Evolutionary conservation across 2,888 invertebrate species (phyloP), one percentile per base, ranked within the genome.

Genomic region (Hermaeophaga mercurialis): DNA sequence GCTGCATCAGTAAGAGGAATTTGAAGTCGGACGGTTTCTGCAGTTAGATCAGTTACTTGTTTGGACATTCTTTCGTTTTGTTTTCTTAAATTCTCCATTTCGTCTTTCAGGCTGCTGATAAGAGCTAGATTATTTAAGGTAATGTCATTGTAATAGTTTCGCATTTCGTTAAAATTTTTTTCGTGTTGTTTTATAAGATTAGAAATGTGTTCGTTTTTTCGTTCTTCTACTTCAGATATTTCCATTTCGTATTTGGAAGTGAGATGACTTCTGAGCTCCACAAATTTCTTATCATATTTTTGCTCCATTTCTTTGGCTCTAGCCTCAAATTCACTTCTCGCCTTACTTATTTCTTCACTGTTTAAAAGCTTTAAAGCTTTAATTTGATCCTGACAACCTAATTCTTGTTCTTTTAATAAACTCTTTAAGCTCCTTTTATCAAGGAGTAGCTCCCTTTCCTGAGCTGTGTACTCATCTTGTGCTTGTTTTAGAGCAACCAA

Each of bases 71-170:
- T 84, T 71, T 94, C 92, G 14, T 94, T 89, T 64, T 91, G 85
- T 68, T 86, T 88, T 68, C 88, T 86, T 46, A 87, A 79, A 49
- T 83, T 82, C 70, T 90, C 88, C 83, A 91, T 86, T 71, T 90
- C 89, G 69, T 91, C 90, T 73, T 75, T 56, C 80, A 96, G 80
- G 65, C 91, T 91, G 73, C 90, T 90, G 56, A 96, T 96, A 1
- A 96, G 80, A 0, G 94, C 91, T 63, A 96, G 81, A 78, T 96
- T 96, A 75, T 96, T 96, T 9, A 94, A 80, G 0, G 94, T 94
- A 48, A 96, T 95, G 69, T 96, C 94, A 70, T 95, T 95, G 73
- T 96, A 97, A 78, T 96, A 96, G 76, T 90, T 91, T 75, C 95
- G 96, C 79, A 96, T 88, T 74, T 96, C 93, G 36, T 86, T 83